phyloP scores from a whole-genome alignment of 2,113 vertebrate species.

The Hypomesus transpacificus region DNA sequence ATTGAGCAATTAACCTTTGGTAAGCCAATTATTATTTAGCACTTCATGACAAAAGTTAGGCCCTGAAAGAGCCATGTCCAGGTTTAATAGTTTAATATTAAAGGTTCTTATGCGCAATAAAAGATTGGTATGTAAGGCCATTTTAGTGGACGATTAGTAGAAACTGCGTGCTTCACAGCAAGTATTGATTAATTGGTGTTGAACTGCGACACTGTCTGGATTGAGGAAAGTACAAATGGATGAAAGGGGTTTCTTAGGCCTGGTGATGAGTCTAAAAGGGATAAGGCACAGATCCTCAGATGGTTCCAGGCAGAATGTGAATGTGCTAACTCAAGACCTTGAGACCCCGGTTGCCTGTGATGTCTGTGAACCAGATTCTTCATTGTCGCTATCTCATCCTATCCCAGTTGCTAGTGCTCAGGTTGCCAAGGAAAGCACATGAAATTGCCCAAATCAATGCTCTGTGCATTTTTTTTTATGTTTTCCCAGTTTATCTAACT shows the following conservation, averaged over 20 bases:
- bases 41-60: constrained; percentile 66
- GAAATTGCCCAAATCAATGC: background rate
- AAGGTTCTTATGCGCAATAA: constrained; percentile 55
- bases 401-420: background rate
- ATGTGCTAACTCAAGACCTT: background rate
- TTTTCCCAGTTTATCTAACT: background rate
- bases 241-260: background rate
- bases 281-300: constrained; percentile 1
- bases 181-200: constrained; percentile 63
- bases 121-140: constrained; percentile 49
- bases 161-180: background rate
- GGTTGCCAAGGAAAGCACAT: constrained; percentile 28
- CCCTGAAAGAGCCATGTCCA: constrained; percentile 64
- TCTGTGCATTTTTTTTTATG: background rate
- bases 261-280: background rate
- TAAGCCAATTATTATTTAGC: constrained; percentile 76
- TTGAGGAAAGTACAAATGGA: constrained; percentile 45
- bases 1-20: constrained; percentile 76
- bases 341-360: background rate
- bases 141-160: constrained; percentile 58
- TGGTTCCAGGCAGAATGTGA: constrained; percentile 2
- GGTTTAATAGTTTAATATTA: constrained; percentile 56
- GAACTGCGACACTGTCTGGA: constrained; percentile 40
- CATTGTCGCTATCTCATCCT: background rate
- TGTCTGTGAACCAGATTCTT: constrained; percentile 19